Conservation (phyloP, 2,797 vertebrate species). For the Morelia viridis region DNA sequence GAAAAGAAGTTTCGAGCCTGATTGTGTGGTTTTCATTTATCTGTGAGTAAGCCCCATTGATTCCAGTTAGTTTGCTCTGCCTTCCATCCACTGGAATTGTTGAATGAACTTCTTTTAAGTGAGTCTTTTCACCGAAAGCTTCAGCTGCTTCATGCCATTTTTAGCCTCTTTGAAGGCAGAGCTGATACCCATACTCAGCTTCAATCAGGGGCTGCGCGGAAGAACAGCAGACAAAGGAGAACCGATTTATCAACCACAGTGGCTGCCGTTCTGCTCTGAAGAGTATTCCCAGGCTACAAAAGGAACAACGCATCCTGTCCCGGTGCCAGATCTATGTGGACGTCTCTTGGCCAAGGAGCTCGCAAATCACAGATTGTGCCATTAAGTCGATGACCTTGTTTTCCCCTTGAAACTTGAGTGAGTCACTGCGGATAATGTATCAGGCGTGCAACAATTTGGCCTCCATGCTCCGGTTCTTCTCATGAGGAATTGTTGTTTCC, state of each 20-base stretch:
- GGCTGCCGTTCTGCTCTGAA: background rate
- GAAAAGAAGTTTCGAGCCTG: background rate
- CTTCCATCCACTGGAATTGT: background rate
- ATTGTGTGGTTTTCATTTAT: background rate
- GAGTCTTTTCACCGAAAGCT: background rate
- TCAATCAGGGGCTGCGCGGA: background rate
- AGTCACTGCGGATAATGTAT: background rate
- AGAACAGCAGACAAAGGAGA: background rate
- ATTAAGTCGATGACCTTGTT: background rate
- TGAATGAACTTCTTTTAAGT: background rate
- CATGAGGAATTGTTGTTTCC: background rate
- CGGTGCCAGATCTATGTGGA: background rate
- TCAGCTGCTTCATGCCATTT: background rate
- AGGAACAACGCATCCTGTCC: background rate
- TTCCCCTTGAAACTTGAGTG: background rate
- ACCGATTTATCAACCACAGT: background rate
- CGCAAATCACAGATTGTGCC: constrained; percentile 17
- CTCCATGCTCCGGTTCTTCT: background rate
- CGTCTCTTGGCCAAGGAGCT: background rate
- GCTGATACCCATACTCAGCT: background rate
- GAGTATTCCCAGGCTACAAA: background rate
- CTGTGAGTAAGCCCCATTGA: background rate
- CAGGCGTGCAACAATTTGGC: background rate
- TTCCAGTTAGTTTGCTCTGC: background rate
- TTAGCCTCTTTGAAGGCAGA: background rate